Evolutionary conservation across 2,113 vertebrate species (phyloP), one percentile per base, ranked within the genome.

Genomic region (Rhynchomys soricoides): DNA sequence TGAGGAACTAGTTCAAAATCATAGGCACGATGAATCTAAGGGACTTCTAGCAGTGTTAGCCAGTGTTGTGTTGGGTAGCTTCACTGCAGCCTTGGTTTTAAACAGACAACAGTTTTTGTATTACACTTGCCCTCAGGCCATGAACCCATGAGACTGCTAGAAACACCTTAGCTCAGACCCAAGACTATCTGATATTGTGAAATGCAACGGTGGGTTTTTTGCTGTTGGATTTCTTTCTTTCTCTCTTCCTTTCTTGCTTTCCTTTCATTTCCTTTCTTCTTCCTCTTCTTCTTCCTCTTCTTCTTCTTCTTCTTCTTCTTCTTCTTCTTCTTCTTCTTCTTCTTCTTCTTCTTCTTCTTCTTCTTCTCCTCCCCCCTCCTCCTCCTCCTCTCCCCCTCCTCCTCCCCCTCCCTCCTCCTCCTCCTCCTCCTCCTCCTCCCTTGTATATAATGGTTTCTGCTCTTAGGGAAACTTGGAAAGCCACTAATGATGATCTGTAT

Each of bases 381-480:
- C 8, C 7, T 9, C 19, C 7, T 62, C 24, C 7, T 5, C 19
- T 22, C 5, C 5, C 9, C 21, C 6, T 62, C 2, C 21, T 7
- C 24, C 22, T 24, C 7, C 6, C 22, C 5, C 22, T 64, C 9
- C 3, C 6, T 22, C 19, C 7, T 29, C 21, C 24, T n/a, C n/a
- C 21, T 29, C 21, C 24, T 3, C 2, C 37, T 24, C 11, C 26
- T 31, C 17, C 24, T 81, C 21, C n/a, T 24, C 5, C 22, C 2
- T 2, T 26, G 34, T 11, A n/a, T 24, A 4, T 16, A 16, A 26
- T 10, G 11, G 5, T n/a, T 68, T 86, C 64, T 26, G 64, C 11
- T 50, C 85, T 21, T 26, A 52, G 19, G 50, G 45, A 50, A 68
- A 86, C 17, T n/a, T 26, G 17, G 45, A 70, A 86, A 70, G 21